Conservation (phyloP, 2,888 invertebrate species). For the Trimorus sp. region DNA sequence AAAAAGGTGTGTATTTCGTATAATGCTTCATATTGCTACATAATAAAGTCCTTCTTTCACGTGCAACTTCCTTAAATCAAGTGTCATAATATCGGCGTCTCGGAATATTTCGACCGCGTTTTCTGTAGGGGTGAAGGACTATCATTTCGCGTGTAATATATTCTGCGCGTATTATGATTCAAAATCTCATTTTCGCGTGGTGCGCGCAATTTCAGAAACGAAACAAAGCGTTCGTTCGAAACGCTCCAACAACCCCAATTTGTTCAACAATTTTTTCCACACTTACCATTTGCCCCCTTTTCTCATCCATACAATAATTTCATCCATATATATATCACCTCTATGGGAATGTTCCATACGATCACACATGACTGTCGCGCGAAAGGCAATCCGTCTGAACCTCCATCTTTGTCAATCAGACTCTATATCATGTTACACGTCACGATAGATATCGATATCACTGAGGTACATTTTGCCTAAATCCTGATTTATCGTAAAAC, state of each 20-base stretch:
- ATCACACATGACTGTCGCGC: not conserved
- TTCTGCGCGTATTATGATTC: slow-evolving; percentile 8
- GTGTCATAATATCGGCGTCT: slow-evolving; percentile 51
- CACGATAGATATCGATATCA: slow-evolving; percentile 58
- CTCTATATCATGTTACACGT: slow-evolving; percentile 62
- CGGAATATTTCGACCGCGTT: slow-evolving; percentile 37
- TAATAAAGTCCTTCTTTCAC: slow-evolving; percentile 50
- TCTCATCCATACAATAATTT: too few species aligned
- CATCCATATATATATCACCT: too few species aligned
- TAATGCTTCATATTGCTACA: slow-evolving; percentile 54
- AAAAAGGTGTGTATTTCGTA: slow-evolving; percentile 48
- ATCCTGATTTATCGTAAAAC: slow-evolving; percentile 64
- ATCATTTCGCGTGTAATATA: slow-evolving; percentile 24
- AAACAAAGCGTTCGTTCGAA: not conserved
- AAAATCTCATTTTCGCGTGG: slow-evolving; percentile 2
- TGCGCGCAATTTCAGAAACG: not conserved
- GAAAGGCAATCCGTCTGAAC: slow-evolving; percentile 43
- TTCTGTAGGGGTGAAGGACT: slow-evolving; percentile 21
- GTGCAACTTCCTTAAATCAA: slow-evolving; percentile 55
- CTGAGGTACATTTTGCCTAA: slow-evolving; percentile 59
- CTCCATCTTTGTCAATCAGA: slow-evolving; percentile 66
- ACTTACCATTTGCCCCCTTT: too few species aligned
- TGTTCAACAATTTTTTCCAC: too few species aligned
- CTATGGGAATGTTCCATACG: too few species aligned
- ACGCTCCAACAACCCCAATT: too few species aligned